phyloP scores from a whole-genome alignment of 1,140 invertebrate genomes.

The Matsumurasca onukii region DNA sequence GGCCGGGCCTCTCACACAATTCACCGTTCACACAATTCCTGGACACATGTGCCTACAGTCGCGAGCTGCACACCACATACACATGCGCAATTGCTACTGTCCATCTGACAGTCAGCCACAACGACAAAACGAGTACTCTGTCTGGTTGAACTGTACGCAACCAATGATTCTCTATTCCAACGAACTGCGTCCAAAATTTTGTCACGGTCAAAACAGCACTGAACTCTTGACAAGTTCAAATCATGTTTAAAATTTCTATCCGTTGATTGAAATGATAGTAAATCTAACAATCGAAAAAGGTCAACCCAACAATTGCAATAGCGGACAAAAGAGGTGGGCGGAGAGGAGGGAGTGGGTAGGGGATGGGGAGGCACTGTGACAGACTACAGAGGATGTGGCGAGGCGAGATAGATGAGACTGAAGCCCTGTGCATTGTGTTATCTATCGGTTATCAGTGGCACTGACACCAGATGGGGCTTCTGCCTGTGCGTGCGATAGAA shows the following conservation, averaged over 20 bases:
- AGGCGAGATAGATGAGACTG: neutral
- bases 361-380: too few species aligned
- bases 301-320: neutral
- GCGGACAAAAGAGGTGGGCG: neutral
- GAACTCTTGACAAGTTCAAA: neutral
- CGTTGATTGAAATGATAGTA: neutral
- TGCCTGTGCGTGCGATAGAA: neutral
- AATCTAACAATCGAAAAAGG: neutral
- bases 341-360: too few species aligned
- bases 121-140: neutral
- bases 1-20: neutral
- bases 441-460: neutral
- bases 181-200: neutral
- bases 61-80: neutral
- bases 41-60: neutral
- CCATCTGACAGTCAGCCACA: neutral
- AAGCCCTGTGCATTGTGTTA: neutral
- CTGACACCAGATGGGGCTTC: constrained; percentile 1
- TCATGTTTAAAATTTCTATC: neutral
- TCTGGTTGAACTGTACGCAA: neutral
- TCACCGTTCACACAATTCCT: constrained; percentile 7
- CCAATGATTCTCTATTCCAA: neutral
- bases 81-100: neutral
- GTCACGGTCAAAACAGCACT: neutral
- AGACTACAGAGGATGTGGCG: too few species aligned